A percentile compares a stretch with the other conserved stretches of the same genome.
phyloP scores from a whole-genome alignment of 2,113 vertebrate species.

The Stigmatopora argus region DNA sequence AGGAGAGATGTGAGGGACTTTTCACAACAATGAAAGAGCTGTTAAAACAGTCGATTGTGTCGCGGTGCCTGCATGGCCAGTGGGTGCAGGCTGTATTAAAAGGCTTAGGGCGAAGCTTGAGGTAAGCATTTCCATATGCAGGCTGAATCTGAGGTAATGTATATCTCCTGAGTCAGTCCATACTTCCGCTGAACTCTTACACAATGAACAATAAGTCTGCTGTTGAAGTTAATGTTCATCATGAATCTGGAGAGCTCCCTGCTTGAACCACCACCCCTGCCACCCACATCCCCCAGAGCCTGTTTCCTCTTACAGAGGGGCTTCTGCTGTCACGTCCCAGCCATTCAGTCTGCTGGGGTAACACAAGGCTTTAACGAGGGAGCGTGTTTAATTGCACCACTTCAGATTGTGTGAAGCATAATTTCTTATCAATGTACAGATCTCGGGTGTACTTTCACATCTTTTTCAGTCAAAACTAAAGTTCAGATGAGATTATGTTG shows the following conservation, averaged over 20 bases:
- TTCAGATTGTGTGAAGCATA: slow-evolving; percentile 3
- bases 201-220: slow-evolving; percentile 72
- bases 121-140: slow-evolving; percentile 73
- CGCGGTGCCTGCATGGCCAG: slow-evolving; percentile 59
- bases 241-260: slow-evolving; percentile 61
- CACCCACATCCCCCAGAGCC: slow-evolving; percentile 34
- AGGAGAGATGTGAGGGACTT: slow-evolving; percentile 57
- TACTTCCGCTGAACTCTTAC: slow-evolving; percentile 61
- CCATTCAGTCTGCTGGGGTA: slow-evolving; percentile 24
- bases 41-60: slow-evolving; percentile 66
- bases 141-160: slow-evolving; percentile 61
- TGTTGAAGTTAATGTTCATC: slow-evolving; percentile 68
- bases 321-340: slow-evolving; percentile 25
- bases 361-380: slow-evolving; percentile 11
- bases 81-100: slow-evolving; percentile 55
- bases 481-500: slow-evolving; percentile 10
- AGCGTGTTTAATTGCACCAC: slow-evolving; percentile 15
- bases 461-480: background rate
- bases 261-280: slow-evolving; percentile 18
- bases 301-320: slow-evolving; percentile 51
- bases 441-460: background rate
- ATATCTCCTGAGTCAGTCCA: slow-evolving; percentile 59
- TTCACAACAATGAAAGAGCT: slow-evolving; percentile 60
- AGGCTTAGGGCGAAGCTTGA: slow-evolving; percentile 57
- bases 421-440: slow-evolving; percentile 1